Conservation (phyloP, 2,113 vertebrate species). For the Myrmophylax atrothorax region DNA sequence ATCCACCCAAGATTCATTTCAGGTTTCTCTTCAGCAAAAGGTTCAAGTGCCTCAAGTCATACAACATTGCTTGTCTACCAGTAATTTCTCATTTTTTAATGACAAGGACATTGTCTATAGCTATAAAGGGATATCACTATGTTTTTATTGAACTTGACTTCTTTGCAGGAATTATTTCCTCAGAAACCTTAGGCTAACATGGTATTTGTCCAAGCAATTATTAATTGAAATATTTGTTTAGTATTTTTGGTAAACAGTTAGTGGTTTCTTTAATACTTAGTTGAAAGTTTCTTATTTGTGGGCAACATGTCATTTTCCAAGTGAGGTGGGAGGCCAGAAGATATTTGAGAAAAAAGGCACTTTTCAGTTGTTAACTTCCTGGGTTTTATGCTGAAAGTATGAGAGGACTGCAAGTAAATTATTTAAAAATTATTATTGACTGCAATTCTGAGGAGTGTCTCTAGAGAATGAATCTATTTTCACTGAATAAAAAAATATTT, state of each 20-base stretch:
- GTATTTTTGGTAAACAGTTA: neutral
- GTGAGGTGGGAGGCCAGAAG: neutral
- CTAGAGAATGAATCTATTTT: neutral
- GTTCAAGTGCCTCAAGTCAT: neutral
- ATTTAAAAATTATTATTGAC: neutral
- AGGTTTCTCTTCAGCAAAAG: neutral
- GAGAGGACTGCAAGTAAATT: neutral
- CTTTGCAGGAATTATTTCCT: neutral
- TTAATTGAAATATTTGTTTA: neutral
- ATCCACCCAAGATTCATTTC: neutral
- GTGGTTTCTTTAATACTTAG: neutral
- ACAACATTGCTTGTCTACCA: neutral
- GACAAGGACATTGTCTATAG: neutral
- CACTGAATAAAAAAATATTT: neutral
- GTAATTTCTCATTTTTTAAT: neutral
- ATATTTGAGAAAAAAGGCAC: neutral
- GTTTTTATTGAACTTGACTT: neutral
- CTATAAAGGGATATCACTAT: neutral
- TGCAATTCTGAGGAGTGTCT: neutral
- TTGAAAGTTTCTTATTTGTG: neutral
- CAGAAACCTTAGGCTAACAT: neutral
- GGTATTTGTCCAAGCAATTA: neutral
- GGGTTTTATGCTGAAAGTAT: neutral
- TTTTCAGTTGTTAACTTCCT: neutral
- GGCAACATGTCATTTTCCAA: neutral